Base-by-base conservation (phyloP, 35 echinoderm and acorn worm genomes). In the Lytechinus pictus region DNA sequence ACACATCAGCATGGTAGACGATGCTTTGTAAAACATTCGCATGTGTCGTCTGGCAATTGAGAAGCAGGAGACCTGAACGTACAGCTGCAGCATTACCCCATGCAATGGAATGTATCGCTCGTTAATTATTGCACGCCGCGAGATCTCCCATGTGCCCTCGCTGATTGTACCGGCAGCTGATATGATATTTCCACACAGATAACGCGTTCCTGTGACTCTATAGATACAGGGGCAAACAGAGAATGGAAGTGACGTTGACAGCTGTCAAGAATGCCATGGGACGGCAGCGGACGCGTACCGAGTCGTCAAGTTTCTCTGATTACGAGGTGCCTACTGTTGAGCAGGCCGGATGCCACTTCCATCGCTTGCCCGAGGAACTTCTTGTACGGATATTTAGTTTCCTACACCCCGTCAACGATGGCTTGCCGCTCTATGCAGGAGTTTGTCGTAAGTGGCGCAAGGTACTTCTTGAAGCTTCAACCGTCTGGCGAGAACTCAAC, bases 361-460 rank as follows among this genome's bases (percentile, higher is more conserved):
- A 97, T 89, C 52, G 71, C 2, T 96, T 99, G n/a, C 98, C 98
- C 54, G 96, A 95, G 29, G 98, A 99, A 33, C 86, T 99, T 28
- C 95, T 96, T 27, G 96, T 95, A 27, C 87, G 98, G 11, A 97
- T 99, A 29, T 98, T 99, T 60, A 93, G 94, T 53, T 97, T 94
- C 92, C 94, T 99, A 16, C 96, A 97, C 71, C 98, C 97, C 10
- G 87, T 99, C 54, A 87, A 95, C 27, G 98, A 99, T 87, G 86
- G 86, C 27, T 87, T 99, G 14, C 98, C 98, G 52, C 95, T 96
- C 21, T 92, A 97, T 55, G 96, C 96, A 11, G 92, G 93, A 10
- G 98, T 99, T 14, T 98, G 96, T 94, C 94, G 95, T 27, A 98
- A 97, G 86, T 99, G 97, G 98, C 95, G 95, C 13, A 98, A 97